Conservation (phyloP, 2,888 invertebrate genomes). For the Myopa testacea region DNA sequence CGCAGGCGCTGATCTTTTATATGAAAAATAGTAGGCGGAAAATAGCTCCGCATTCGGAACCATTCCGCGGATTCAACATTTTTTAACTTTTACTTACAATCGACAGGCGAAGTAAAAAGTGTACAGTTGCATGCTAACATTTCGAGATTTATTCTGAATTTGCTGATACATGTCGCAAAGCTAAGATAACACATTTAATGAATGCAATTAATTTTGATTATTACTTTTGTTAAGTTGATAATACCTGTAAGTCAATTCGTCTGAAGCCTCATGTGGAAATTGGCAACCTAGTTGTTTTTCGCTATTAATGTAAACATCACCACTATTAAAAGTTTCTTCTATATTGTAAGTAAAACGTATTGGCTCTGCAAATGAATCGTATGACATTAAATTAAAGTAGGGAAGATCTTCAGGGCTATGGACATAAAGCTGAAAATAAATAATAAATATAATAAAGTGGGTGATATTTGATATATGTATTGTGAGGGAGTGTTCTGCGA, state of each 20-base stretch:
- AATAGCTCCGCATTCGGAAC: not conserved
- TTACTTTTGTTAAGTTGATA: not conserved
- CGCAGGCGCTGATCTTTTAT: not conserved
- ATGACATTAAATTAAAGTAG: conserved; percentile 55
- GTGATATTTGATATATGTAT: too few species aligned
- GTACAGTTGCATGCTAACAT: conserved; percentile 59
- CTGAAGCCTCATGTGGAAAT: conserved; percentile 55
- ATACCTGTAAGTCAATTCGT: conserved; percentile 48
- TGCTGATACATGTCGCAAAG: conserved; percentile 59
- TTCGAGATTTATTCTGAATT: conserved; percentile 55
- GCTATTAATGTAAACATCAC: conserved; percentile 52
- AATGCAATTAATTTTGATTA: not conserved
- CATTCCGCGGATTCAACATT: not conserved
- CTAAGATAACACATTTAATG: conserved; percentile 45
- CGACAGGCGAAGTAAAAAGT: conserved; percentile 50
- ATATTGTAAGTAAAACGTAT: conserved; percentile 52
- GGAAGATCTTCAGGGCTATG: conserved; percentile 63
- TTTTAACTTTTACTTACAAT: conserved; percentile 52
- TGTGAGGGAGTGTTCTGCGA: too few species aligned
- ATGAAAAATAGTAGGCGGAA: not conserved
- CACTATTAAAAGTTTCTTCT: conserved; percentile 57
- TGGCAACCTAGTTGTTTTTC: conserved; percentile 57
- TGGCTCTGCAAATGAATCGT: conserved; percentile 48
- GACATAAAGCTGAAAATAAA: conserved; percentile 53
- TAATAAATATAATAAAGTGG: too few species aligned